Evolutionary conservation across 1,140 invertebrate species (phyloP).

Genomic region (Lamellibrachia luymesi): DNA sequence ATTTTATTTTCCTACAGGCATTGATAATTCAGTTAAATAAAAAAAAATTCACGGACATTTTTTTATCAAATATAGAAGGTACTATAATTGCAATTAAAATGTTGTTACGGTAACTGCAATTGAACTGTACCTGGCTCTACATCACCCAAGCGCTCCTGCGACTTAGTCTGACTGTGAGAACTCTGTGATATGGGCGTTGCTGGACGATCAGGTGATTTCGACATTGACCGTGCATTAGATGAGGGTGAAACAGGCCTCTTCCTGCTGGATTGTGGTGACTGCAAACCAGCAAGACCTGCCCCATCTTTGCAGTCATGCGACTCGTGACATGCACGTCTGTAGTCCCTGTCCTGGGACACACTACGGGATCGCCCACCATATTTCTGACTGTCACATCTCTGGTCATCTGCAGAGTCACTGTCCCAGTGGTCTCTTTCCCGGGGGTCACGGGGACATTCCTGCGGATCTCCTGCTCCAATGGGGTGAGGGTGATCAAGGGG

Average conservation of each 20-base stretch:
- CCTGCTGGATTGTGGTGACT: neutral
- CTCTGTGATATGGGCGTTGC: neutral
- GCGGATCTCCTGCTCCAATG: constrained; percentile 22
- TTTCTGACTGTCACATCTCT: neutral
- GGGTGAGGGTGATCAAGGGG: constrained; percentile 18
- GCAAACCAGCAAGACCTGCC: constrained; percentile 53
- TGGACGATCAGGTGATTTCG: neutral
- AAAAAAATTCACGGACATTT: too few relatives aligned
- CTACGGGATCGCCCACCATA: neutral
- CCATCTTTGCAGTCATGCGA: constrained; percentile 34
- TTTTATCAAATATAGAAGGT: neutral
- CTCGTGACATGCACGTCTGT: constrained; percentile 1
- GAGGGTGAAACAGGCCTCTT: neutral
- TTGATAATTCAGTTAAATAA: too few relatives aligned
- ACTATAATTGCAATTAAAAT: too few relatives aligned
- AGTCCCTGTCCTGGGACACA: constrained; percentile 15
- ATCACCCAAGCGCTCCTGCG: neutral
- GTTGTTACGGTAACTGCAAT: too few relatives aligned
- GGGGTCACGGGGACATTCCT: constrained; percentile 11
- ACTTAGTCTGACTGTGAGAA: neutral
- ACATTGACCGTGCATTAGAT: neutral
- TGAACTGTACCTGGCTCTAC: neutral
- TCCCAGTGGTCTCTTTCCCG: constrained; percentile 34
- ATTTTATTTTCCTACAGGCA: too few relatives aligned
- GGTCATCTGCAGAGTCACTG: neutral